Percentiles rank a stretch among this genome's conserved stretches.
These are phyloP conservation scores for Ciconia nigra DNA, from an alignment of 2,797 vertebrate species.

Conservation along the genomic window DNA sequence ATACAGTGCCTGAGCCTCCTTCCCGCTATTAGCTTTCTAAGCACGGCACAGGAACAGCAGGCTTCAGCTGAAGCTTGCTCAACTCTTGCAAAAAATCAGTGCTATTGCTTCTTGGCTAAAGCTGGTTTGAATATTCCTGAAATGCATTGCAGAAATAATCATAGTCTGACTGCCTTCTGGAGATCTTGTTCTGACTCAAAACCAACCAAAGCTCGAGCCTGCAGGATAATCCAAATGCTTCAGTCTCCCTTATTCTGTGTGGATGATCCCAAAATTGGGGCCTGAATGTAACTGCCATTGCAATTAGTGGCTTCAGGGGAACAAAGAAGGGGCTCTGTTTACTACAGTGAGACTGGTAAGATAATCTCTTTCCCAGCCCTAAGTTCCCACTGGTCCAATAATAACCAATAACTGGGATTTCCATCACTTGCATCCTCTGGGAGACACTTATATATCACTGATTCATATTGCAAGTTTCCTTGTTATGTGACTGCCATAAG, in stretches of 20 bases:
- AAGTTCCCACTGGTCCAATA: constrained; percentile 43
- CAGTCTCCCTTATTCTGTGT: background rate
- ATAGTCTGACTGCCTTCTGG: background rate
- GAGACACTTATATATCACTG: constrained; percentile 1
- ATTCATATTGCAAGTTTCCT: constrained; percentile 2
- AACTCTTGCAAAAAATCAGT: background rate
- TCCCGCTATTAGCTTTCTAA: background rate
- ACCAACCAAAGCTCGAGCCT: background rate
- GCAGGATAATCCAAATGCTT: background rate
- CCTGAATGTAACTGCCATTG: background rate
- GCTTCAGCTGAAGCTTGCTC: background rate
- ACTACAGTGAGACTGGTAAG: background rate
- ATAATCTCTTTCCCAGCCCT: constrained; percentile 35
- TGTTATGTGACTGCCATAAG: background rate
- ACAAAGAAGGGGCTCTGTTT: constrained; percentile 36
- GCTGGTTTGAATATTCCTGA: constrained; percentile 11
- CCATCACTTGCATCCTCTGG: constrained; percentile 16
- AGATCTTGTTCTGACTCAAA: background rate
- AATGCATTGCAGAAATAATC: background rate
- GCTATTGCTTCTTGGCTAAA: background rate
- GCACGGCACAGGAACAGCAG: background rate
- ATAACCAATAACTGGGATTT: constrained; percentile 53
- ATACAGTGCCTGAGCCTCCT: background rate
- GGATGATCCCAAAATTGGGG: background rate
- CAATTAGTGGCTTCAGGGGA: constrained; percentile 13